phyloP scores from a whole-genome alignment of 35 echinoderm and acorn worm species.

The Ptychodera flava region DNA sequence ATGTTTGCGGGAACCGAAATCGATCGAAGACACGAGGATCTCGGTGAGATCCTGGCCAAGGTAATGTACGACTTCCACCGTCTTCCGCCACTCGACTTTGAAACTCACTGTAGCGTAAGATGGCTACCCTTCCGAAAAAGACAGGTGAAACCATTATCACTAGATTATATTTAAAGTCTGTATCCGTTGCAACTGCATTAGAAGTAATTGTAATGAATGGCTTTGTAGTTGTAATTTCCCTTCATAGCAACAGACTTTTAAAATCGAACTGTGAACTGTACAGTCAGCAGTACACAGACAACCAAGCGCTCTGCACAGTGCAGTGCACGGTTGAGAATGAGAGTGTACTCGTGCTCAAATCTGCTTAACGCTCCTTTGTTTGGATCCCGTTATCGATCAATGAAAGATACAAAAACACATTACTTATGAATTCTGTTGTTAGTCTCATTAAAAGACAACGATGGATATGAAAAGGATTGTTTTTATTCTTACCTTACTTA shows the following conservation, averaged over 20 bases:
- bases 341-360: too few species aligned
- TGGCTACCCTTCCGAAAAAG: background rate
- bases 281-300: too few species aligned
- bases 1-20: slow-evolving; percentile 35
- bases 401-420: too few species aligned
- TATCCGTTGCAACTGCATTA: background rate
- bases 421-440: too few species aligned
- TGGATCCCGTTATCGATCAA: too few species aligned
- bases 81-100: background rate
- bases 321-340: too few species aligned
- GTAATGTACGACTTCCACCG: slow-evolving; percentile 15
- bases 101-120: background rate
- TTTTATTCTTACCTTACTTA: too few species aligned
- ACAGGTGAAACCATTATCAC: background rate
- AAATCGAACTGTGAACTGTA: too few species aligned
- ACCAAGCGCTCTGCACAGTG: too few species aligned
- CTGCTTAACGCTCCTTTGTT: too few species aligned
- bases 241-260: background rate
- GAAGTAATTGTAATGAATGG: background rate
- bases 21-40: slow-evolving; percentile 73
- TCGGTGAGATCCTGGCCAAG: slow-evolving; percentile 88
- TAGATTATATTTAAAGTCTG: background rate
- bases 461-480: too few species aligned
- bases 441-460: too few species aligned
- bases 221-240: background rate